Conservation (phyloP, 2,113 vertebrate genomes). For the Gallinago media region DNA sequence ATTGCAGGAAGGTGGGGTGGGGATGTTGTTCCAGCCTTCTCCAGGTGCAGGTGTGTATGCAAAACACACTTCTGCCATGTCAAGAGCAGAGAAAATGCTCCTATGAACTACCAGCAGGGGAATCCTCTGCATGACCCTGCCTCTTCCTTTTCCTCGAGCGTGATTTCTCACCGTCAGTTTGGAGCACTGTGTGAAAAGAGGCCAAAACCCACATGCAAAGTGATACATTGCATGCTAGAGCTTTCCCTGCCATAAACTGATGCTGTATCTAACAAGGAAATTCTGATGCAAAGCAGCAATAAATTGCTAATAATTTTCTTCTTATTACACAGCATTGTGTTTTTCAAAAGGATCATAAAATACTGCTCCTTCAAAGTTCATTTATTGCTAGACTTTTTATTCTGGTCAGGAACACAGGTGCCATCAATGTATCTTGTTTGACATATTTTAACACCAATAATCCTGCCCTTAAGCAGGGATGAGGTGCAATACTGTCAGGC, state of each 20-base stretch:
- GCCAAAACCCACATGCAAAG: neutral
- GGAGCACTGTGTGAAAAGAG: neutral
- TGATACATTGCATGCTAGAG: neutral
- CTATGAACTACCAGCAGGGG: neutral
- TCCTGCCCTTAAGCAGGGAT: neutral
- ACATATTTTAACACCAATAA: neutral
- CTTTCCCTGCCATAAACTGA: neutral
- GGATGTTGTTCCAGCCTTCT: neutral
- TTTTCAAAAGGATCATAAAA: neutral
- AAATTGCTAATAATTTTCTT: neutral
- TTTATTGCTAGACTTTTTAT: neutral
- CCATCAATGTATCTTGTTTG: neutral
- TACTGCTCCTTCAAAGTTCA: neutral
- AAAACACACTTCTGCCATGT: neutral
- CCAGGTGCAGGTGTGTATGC: neutral
- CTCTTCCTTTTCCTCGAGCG: neutral
- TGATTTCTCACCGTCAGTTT: neutral
- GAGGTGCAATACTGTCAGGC: neutral
- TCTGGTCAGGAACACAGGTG: neutral
- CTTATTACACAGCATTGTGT: neutral
- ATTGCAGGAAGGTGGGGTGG: neutral
- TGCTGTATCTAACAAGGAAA: neutral
- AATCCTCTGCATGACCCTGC: rapidly evolving
- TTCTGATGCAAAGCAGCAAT: neutral
- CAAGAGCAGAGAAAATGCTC: neutral